A percentile compares a stretch with the other conserved stretches of the same genome.
Conservation (phyloP, 2,797 vertebrate genomes). For the Schizopygopsis malacanthus region DNA sequence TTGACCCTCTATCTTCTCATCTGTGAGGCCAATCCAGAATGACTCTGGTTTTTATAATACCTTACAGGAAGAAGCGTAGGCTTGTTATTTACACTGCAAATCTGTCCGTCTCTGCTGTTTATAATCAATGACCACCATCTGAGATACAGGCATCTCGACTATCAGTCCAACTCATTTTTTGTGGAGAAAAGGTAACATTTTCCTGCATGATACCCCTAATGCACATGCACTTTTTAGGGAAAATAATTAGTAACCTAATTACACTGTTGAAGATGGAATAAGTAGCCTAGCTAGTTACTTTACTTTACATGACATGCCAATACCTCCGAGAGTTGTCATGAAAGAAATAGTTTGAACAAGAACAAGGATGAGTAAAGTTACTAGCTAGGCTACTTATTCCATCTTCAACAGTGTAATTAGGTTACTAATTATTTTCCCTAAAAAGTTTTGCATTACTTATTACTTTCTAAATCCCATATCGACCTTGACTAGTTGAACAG, state of each 20-base stretch:
- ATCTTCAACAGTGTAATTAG: neutral
- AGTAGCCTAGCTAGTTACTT: neutral
- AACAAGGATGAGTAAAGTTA: neutral
- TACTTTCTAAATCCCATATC: neutral
- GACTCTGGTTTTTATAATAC: accelerated
- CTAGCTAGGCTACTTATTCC: neutral
- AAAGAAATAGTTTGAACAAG: neutral
- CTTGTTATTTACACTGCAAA: neutral
- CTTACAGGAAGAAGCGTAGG: constrained; percentile 52
- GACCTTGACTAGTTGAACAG: too few species aligned
- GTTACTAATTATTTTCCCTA: neutral
- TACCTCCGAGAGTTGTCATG: too few species aligned
- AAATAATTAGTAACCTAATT: neutral
- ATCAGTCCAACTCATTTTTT: neutral
- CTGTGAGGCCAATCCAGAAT: constrained; percentile 73
- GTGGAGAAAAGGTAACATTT: constrained; percentile 33
- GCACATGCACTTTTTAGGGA: neutral
- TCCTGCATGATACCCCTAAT: neutral
- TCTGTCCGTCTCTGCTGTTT: constrained; percentile 33
- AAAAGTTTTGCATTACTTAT: neutral
- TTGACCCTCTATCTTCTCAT: constrained; percentile 5
- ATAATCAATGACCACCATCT: constrained; percentile 31
- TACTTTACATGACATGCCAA: neutral
- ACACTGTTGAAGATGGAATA: neutral
- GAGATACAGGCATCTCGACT: constrained; percentile 9